These are phyloP conservation scores for Erithacus rubecula DNA, from an alignment of 2,797 vertebrate species.

Conservation along the genomic window DNA sequence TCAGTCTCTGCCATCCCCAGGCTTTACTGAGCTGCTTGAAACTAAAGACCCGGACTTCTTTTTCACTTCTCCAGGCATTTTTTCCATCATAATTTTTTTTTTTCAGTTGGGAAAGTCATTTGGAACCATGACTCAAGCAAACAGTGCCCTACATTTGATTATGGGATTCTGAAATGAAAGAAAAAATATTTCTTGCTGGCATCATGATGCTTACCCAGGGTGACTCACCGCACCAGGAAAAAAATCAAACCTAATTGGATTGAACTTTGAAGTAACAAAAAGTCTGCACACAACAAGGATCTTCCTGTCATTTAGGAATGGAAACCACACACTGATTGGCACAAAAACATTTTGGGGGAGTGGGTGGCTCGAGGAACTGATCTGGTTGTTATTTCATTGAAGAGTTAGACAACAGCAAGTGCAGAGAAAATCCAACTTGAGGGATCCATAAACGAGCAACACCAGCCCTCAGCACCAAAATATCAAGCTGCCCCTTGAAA, in stretches of 20 bases:
- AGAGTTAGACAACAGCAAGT: background rate
- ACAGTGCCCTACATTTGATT: background rate
- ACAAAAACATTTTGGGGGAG: background rate
- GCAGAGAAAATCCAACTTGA: background rate
- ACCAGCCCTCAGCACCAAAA: background rate
- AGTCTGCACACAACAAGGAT: conserved; percentile 29
- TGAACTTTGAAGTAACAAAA: conserved; percentile 58
- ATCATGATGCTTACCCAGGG: conserved; percentile 2
- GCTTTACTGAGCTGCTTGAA: background rate
- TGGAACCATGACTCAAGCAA: background rate
- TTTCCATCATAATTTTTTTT: background rate
- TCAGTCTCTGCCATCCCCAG: background rate
- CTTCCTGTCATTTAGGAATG: conserved; percentile 25
- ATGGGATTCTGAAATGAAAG: background rate
- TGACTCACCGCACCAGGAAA: conserved; percentile 3
- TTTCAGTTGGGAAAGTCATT: background rate
- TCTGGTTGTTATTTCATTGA: background rate
- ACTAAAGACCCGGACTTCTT: background rate
- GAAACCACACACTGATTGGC: conserved; percentile 1
- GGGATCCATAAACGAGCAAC: background rate
- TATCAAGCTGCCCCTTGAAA: background rate
- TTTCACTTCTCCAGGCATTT: background rate
- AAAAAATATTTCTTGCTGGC: conserved; percentile 7
- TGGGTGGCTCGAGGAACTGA: background rate
- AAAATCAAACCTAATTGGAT: conserved; percentile 48